phyloP scores from a whole-genome alignment of 2,888 invertebrate genomes.

The Muscina levida region DNA sequence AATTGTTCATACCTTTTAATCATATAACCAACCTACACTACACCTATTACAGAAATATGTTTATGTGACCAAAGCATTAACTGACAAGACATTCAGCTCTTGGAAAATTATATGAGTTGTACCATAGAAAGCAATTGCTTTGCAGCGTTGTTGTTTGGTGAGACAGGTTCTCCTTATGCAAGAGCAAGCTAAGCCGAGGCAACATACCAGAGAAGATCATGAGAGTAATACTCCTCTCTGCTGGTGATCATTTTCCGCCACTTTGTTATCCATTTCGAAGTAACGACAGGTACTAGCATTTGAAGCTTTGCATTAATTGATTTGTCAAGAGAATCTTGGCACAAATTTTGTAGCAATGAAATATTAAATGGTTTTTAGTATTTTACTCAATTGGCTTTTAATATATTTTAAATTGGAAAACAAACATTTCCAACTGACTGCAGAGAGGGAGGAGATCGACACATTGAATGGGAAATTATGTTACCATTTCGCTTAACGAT shows the following conservation, averaged over 20 bases:
- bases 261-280: neutral
- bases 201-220: constrained; percentile 44
- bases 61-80: no score
- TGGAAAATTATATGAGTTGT: no score
- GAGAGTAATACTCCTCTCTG: constrained; percentile 65
- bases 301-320: constrained; percentile 60
- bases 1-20: no score
- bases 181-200: neutral
- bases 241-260: constrained; percentile 59
- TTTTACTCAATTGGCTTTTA: neutral
- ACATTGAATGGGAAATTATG: neutral
- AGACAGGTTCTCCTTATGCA: constrained; percentile 16
- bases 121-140: neutral
- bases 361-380: neutral
- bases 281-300: neutral
- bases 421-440: constrained; percentile 12
- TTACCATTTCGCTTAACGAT: neutral
- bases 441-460: neutral
- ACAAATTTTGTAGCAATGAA: constrained; percentile 2
- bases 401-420: constrained; percentile 19
- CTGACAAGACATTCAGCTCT: no score
- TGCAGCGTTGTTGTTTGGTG: neutral
- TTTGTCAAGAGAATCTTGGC: constrained; percentile 52
- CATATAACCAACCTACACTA: no score
- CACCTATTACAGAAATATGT: no score